Evolutionary conservation across 2,113 vertebrate genomes (phyloP), one percentile per base, ranked within the genome.

Genomic region (Leucopternis melanops): DNA sequence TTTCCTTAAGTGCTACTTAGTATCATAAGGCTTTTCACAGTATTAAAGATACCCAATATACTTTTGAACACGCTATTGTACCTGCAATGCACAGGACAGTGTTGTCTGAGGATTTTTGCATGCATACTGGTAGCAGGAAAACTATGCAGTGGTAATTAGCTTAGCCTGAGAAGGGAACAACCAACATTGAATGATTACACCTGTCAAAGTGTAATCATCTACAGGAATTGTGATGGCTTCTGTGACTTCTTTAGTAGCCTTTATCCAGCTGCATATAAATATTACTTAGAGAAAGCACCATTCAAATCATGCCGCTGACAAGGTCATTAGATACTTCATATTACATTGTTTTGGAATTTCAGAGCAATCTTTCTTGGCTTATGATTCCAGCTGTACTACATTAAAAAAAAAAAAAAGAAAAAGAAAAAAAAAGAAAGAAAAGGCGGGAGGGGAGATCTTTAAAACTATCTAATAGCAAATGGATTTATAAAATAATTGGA

Each of bases 201-300:
- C 80, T 86, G 88, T 91, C 91, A 90, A 88, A 90, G 49, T 70
- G 19, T 52, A 85, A 85, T 95, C 29, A 83, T 57, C n/a, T 74
- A 27, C 20, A 47, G 31, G 29, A 84, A 63, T 58, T 69, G 44
- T 70, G 58, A 88, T 20, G 16, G 62, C 59, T 89, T 75, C 57
- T 57, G 49, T 65, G 42, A 71, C 66, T 90, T 72, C 62, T 88
- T 69, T 44, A 87, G 70, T 52, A 81, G 36, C 25, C 36, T 50
- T 45, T 80, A 42, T 79, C 42, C 52, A 90, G 74, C 34, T 90
- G 65, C 47, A 22, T 26, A 42, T 81, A 84, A 92, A 91, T 40
- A 67, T 31, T 79, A 70, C 69, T 89, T 86, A 62, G 86, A 55
- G 26, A 74, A 73, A 78, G 69, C 34, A 25, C 49, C 47, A 52